Evolutionary conservation across 2,797 vertebrate species (phyloP), one percentile per base, ranked within the genome.

Genomic region (Aotus griseimembra): DNA sequence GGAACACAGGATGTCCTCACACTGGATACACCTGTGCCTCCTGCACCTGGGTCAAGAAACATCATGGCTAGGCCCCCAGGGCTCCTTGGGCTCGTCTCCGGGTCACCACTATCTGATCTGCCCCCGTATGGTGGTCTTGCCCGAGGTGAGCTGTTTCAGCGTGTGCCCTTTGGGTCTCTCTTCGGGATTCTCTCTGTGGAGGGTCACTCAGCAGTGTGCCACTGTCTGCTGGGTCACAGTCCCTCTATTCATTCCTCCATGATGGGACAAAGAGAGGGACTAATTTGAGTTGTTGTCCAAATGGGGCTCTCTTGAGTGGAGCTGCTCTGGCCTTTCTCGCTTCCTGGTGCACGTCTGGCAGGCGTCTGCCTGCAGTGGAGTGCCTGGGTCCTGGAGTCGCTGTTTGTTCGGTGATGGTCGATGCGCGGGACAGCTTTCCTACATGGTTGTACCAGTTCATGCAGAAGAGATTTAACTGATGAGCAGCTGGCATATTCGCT

Each of bases 401-500:
- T 12, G 9, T 20, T 4, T 2, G 0, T 14, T 26, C 46, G 0
- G 0, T 41, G 7, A 1, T 26, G 2, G 33, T 24, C 19, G 8
- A 5, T 4, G 5, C 12, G 33, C 39, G 67, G 26, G 44, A 55
- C 8, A 26, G 48, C 2, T 73, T 22, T 39, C 64, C 52, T 2
- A 1, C 15, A 9, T 4, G 12, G 73, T 14, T 41, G 55, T 8
- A 17, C 22, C 12, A 2, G 13, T 46, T 20, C 61, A 4, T 1
- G 0, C 2, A 10, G 55, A 13, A 83, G 67, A 8, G n/a, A 33
- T 48, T 33, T 55, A 30, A 4, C 46, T 39, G 52, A 52, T 13
- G 9, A n/a, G 36, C 13, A 11, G 8, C 52, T 41, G 0, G 9
- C 17, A 14, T 58, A 15, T 36, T 52, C 48, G 72, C 55, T 44